Base-by-base conservation (phyloP, 2,113 vertebrate species). In the Otolemur garnettii region DNA sequence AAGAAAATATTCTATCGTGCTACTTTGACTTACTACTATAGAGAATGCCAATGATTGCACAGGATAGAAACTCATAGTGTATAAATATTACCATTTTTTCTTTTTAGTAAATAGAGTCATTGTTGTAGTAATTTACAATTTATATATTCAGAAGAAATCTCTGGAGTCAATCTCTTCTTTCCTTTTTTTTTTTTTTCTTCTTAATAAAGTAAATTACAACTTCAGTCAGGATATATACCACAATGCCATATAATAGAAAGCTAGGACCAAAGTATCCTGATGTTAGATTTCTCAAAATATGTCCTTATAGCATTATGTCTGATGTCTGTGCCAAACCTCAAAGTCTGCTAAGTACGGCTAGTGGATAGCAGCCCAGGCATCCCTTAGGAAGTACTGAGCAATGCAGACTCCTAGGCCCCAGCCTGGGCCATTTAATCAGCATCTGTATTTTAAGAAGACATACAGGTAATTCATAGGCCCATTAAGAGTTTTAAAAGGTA, bases 51-150 rank as follows among this genome's bases (percentile, higher is more conserved):
- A 69, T 89, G 94, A 55, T 69, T 28, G 15, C 45, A 28, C 33
- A 60, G 38, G 35, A 66, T 35, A 85, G 53, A 75, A 66, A 22
- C 26, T 90, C 42, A 71, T n/a, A 11, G 33, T 35, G 19, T 81
- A 4, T 68, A 87, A 80, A 84, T 69, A 79, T 50, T 66, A 9
- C 14, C 24, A 50, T 50, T 26, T 9, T 64, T 87, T 38, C 38
- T 38, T 38, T 22, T 84, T 68, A 33, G 33, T 92, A 50, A 69
- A 79, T 30, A 60, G 28, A 95, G 62, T 13, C 89, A 57, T 74
- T 87, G 45, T 87, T 77, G 59, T 0, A 87, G 55, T 74, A 84
- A 74, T 64, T 96, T 60, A 74, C 28, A 95, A 87, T 91, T 69
- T 71, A 45, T 3, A 42, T 75, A 71, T 96, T 75, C 28, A 64